Conservation (phyloP, 1,140 invertebrate genomes). For the Bombus terrestris region DNA sequence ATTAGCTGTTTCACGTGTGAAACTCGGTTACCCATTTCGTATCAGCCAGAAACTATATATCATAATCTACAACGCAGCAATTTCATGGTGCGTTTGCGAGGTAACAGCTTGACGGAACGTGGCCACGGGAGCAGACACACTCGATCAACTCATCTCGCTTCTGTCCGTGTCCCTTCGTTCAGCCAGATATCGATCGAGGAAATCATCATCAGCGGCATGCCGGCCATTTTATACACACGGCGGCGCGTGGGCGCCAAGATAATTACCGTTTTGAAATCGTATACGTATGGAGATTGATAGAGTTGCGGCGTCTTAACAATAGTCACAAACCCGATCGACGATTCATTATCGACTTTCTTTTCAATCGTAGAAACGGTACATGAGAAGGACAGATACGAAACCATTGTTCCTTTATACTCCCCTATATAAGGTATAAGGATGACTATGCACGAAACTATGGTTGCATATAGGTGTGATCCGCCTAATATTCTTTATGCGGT, state of each 20-base stretch:
- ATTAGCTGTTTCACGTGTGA: background rate
- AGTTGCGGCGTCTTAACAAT: slow-evolving; percentile 62
- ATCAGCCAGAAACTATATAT: slow-evolving; percentile 19
- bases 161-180: slow-evolving; percentile 3
- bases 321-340: slow-evolving; percentile 55
- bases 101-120: slow-evolving; percentile 19
- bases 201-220: slow-evolving; percentile 43
- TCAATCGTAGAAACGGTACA: slow-evolving; percentile 22
- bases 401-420: slow-evolving; percentile 26
- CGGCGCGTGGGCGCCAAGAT: slow-evolving; percentile 59
- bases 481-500: background rate
- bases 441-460: slow-evolving; percentile 40
- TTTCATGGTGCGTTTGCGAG: slow-evolving; percentile 47
- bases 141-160: slow-evolving; percentile 40
- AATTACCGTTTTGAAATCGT: slow-evolving; percentile 71
- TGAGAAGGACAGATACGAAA: slow-evolving; percentile 1
- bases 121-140: slow-evolving; percentile 14
- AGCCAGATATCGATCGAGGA: slow-evolving; percentile 56
- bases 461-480: background rate
- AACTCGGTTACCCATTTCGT: slow-evolving; percentile 6
- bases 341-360: slow-evolving; percentile 61
- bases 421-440: slow-evolving; percentile 27
- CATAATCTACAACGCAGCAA: slow-evolving; percentile 47
- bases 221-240: slow-evolving; percentile 35
- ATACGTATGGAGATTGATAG: slow-evolving; percentile 30